Conservation (phyloP, 2,888 invertebrate genomes). For the Scaptomyza cyrtandrae region DNA sequence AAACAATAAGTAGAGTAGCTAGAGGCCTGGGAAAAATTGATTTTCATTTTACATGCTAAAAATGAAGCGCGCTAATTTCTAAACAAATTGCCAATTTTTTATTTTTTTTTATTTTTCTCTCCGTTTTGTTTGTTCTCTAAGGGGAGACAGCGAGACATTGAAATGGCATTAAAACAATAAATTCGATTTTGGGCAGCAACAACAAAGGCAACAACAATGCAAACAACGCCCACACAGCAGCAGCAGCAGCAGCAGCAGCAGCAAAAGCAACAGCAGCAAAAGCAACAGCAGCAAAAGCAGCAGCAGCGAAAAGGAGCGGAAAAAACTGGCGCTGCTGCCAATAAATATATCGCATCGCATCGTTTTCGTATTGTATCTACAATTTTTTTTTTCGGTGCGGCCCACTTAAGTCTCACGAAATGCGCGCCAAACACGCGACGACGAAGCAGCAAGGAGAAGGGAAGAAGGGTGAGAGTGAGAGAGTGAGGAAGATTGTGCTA, state of each 20-base stretch:
- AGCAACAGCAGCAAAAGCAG: slow-evolving; percentile 33
- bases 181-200: slow-evolving; percentile 69
- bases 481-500: background rate
- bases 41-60: slow-evolving; percentile 70
- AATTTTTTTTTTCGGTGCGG: slow-evolving; percentile 60
- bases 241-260: slow-evolving; percentile 22
- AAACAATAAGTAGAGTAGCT: slow-evolving; percentile 7
- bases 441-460: slow-evolving; percentile 3
- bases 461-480: background rate
- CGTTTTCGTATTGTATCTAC: slow-evolving; percentile 27
- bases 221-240: slow-evolving; percentile 42
- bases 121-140: background rate
- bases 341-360: slow-evolving; percentile 62
- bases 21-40: slow-evolving; percentile 56
- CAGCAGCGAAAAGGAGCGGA: background rate
- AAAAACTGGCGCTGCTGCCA: slow-evolving; percentile 55
- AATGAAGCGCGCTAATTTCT: slow-evolving; percentile 73
- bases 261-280: slow-evolving; percentile 36
- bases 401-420: slow-evolving; percentile 74
- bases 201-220: slow-evolving; percentile 35
- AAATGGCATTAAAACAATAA: slow-evolving; percentile 79
- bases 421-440: slow-evolving; percentile 71
- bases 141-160: slow-evolving; percentile 51
- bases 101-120: background rate
- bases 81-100: slow-evolving; percentile 75